Evolutionary conservation across 2,113 vertebrate genomes (phyloP).

Genomic region (Stercorarius parasiticus): DNA sequence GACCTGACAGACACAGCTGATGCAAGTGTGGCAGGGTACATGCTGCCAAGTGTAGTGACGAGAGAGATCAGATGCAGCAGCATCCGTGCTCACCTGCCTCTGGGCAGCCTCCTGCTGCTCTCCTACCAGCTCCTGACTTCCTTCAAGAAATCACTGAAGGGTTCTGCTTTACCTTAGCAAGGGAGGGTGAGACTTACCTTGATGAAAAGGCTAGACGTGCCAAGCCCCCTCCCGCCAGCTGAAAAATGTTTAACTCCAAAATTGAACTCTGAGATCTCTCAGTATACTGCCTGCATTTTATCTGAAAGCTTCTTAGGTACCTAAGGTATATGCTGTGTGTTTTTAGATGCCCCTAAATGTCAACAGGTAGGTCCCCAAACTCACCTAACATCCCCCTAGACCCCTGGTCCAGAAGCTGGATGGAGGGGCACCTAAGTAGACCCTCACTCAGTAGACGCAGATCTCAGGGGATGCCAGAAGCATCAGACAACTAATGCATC

Average conservation of each 20-base stretch:
- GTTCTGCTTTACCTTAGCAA: background rate
- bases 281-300: background rate
- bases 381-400: background rate
- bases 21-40: background rate
- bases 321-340: background rate
- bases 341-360: background rate
- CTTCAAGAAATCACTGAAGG: background rate
- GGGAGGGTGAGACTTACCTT: background rate
- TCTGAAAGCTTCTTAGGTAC: background rate
- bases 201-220: background rate
- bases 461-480: background rate
- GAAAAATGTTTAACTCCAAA: background rate
- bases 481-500: background rate
- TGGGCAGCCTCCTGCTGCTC: background rate
- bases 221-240: background rate
- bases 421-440: background rate
- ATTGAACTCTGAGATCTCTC: background rate
- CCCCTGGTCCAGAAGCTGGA: background rate
- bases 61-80: background rate
- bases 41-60: background rate
- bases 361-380: background rate
- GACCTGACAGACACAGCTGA: background rate
- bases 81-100: background rate
- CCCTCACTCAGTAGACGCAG: background rate
- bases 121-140: background rate